Conservation (phyloP, 2,113 vertebrate genomes). For the Azemiops feae region DNA sequence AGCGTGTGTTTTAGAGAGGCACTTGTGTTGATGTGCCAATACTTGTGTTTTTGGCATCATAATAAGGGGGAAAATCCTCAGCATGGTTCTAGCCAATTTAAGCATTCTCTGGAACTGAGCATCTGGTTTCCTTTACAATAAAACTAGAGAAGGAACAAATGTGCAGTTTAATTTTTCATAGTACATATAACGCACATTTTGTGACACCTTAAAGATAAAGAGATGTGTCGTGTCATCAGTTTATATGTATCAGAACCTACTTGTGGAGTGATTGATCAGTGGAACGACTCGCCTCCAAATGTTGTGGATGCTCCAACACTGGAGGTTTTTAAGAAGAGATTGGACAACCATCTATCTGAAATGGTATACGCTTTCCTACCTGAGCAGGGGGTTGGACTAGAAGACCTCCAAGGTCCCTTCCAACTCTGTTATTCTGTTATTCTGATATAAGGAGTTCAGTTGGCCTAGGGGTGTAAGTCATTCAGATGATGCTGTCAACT, state of each 20-base stretch:
- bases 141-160: not conserved
- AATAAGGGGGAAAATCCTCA: rapidly evolving
- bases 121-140: not conserved
- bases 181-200: not conserved
- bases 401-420: not conserved
- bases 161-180: not conserved
- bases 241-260: not conserved
- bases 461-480: not conserved
- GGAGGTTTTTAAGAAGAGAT: not conserved
- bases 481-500: not conserved
- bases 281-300: not conserved
- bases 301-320: not conserved
- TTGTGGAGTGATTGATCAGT: not conserved
- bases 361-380: not conserved
- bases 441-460: not conserved
- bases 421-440: not conserved
- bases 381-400: not conserved
- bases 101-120: not conserved
- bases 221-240: not conserved
- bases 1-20: not conserved
- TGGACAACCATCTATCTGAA: not conserved
- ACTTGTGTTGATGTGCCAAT: not conserved
- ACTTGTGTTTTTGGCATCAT: not conserved
- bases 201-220: not conserved
- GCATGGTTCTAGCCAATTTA: not conserved